Evolutionary conservation across 2,888 invertebrate species (phyloP).

Genomic region (Acleris emargana): DNA sequence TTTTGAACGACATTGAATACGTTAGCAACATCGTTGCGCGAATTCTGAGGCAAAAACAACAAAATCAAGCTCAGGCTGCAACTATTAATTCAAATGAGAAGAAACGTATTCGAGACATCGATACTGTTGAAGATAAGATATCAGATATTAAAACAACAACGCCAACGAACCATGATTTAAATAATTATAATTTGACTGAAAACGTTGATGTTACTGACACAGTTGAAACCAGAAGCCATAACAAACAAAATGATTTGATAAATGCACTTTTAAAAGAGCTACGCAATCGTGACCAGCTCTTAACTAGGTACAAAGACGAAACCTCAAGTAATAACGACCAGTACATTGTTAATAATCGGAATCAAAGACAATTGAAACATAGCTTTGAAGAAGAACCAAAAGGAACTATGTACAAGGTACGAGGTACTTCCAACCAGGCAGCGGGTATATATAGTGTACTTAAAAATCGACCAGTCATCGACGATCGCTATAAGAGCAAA

Average conservation of each 20-base stretch:
- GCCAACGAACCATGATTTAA: constrained; percentile 9
- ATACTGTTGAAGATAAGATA: background rate
- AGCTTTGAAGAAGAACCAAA: background rate
- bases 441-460: background rate
- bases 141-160: background rate
- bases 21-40: constrained; percentile 48
- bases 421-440: background rate
- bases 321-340: background rate
- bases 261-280: background rate
- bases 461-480: background rate
- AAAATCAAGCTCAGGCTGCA: background rate
- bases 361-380: background rate
- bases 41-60: constrained; percentile 43
- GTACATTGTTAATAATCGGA: background rate
- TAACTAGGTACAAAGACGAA: background rate
- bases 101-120: background rate
- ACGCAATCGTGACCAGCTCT: background rate
- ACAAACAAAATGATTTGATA: background rate
- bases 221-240: background rate
- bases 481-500: background rate
- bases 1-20: constrained; percentile 43
- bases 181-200: constrained; percentile 1
- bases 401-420: background rate
- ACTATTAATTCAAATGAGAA: background rate
- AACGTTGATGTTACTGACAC: background rate